Evolutionary conservation across 2,888 invertebrate species (phyloP).

Genomic region (Rhagium mordax): DNA sequence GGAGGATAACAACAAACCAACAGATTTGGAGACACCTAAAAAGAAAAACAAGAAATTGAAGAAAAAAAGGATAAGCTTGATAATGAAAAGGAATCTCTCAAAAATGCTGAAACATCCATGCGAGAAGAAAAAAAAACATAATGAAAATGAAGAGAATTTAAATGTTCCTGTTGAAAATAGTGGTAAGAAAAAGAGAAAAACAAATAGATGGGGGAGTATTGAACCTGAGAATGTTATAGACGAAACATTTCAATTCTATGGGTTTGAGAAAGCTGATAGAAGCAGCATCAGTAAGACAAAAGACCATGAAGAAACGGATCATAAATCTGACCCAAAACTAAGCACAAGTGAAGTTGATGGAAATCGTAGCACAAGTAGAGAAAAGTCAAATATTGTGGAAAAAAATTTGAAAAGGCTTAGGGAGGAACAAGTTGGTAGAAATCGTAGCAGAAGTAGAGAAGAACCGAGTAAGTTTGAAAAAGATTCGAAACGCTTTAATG

Average conservation of each 20-base stretch:
- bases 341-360: neutral
- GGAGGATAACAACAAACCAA: constrained; percentile 54
- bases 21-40: constrained; percentile 20
- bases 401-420: neutral
- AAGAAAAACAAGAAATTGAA: constrained; percentile 36
- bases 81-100: neutral
- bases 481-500: no score
- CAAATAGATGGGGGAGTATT: constrained; percentile 15
- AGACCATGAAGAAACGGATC: neutral
- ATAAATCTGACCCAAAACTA: neutral
- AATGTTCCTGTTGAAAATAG: constrained; percentile 53
- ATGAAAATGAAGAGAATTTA: constrained; percentile 43
- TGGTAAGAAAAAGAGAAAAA: constrained; percentile 34
- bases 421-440: no score
- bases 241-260: neutral
- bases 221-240: constrained; percentile 1
- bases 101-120: neutral
- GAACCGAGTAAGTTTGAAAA: no score
- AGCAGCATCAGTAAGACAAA: neutral
- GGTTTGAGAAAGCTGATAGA: neutral
- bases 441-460: no score
- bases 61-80: constrained; percentile 21
- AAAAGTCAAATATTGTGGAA: neutral
- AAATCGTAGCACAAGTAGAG: neutral
- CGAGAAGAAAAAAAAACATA: constrained; percentile 10